A percentile compares a stretch with the other conserved stretches of the same genome.
phyloP scores from a whole-genome alignment of 2,888 invertebrate genomes.

The Andrena trimmerana region DNA sequence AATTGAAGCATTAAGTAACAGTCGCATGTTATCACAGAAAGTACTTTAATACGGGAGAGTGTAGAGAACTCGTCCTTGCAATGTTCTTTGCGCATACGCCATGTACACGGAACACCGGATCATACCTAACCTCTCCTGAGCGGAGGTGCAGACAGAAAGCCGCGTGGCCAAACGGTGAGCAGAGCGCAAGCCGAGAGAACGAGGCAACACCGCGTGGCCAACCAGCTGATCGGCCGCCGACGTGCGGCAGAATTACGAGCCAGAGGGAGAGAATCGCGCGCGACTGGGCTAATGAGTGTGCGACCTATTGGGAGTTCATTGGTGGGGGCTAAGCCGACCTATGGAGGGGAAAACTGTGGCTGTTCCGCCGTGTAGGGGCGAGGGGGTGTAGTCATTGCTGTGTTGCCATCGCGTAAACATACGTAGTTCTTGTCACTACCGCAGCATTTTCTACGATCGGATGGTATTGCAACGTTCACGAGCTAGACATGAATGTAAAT shows the following conservation, averaged over 20 bases:
- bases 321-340: constrained; percentile 61
- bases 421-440: constrained; percentile 76
- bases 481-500: constrained; percentile 77
- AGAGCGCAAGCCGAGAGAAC: constrained; percentile 74
- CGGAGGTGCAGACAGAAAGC: constrained; percentile 70
- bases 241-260: constrained; percentile 87
- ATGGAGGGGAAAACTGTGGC: constrained; percentile 49
- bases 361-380: constrained; percentile 20
- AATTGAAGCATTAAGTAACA: constrained; percentile 12
- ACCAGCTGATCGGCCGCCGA: constrained; percentile 89
- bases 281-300: constrained; percentile 84
- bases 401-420: constrained; percentile 87
- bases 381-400: constrained; percentile 82
- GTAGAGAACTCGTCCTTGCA: constrained; percentile 64
- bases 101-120: constrained; percentile 58
- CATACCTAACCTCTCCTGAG: constrained; percentile 67
- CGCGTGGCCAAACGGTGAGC: constrained; percentile 72
- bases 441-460: constrained; percentile 67
- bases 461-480: constrained; percentile 83
- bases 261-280: constrained; percentile 82
- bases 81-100: constrained; percentile 60
- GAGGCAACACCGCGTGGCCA: constrained; percentile 83
- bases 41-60: constrained; percentile 36
- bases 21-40: neutral
- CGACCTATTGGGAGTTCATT: constrained; percentile 80